These are phyloP conservation scores for Leucophora obtusa DNA, from an alignment of 2,888 invertebrate species.

Conservation along the genomic window DNA sequence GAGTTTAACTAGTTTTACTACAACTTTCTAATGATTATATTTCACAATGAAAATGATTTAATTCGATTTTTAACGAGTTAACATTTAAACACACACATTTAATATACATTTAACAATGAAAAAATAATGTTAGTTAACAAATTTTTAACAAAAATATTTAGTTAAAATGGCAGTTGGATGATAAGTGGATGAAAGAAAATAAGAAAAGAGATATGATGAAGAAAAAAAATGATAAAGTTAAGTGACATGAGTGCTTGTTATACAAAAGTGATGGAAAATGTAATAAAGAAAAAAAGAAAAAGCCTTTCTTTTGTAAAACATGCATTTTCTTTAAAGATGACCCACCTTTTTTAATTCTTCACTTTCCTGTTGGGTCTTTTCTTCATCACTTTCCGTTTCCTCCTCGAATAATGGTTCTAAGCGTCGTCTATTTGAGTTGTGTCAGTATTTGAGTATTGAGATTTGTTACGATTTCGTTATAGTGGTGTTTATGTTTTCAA, in stretches of 20 bases:
- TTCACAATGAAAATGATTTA: conserved; percentile 10
- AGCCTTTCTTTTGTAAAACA: conserved; percentile 23
- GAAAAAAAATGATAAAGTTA: not conserved
- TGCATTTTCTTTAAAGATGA: conserved; percentile 70
- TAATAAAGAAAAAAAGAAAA: not conserved
- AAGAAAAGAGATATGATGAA: conserved; percentile 20
- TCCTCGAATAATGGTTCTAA: conserved; percentile 91
- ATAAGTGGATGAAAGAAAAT: conserved; percentile 37
- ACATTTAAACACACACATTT: conserved; percentile 23
- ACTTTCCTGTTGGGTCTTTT: conserved; percentile 78
- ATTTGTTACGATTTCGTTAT: conserved; percentile 24
- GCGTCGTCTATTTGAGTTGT: conserved; percentile 81
- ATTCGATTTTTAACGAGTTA: too few species aligned
- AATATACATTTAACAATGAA: not conserved
- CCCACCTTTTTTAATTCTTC: conserved; percentile 79
- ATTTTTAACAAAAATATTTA: conserved; percentile 1
- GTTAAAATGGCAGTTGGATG: conserved; percentile 30
- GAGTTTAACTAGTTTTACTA: conserved; percentile 79
- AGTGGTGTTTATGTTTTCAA: not conserved
- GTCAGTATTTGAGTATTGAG: not conserved
- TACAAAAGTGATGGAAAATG: not conserved
- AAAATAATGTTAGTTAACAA: not conserved
- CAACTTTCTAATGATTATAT: conserved; percentile 75
- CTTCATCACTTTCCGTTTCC: conserved; percentile 85
- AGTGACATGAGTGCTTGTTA: not conserved